Percentiles rank a stretch among this genome's conserved stretches.
These are phyloP conservation scores for Rhinoraja longicauda DNA, from an alignment of 2,797 vertebrate genomes.

Conservation along the genomic window DNA sequence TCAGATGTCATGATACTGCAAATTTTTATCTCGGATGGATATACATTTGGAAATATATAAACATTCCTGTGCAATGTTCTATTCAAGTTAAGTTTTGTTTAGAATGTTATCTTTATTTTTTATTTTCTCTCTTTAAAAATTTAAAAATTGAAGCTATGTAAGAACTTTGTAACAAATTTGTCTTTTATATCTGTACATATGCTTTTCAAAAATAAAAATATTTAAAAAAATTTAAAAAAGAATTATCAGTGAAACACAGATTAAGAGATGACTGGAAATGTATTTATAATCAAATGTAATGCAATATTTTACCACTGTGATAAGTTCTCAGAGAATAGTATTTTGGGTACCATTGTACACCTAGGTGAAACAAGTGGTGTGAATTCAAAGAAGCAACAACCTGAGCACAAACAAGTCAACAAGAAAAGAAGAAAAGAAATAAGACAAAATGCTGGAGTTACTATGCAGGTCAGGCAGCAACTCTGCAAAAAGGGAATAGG, in stretches of 20 bases:
- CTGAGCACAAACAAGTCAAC: neutral
- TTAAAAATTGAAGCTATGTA: too few species aligned
- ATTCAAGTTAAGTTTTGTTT: neutral
- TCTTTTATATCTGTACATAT: too few species aligned
- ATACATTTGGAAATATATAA: neutral
- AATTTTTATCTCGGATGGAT: neutral
- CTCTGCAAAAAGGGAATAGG: too few species aligned
- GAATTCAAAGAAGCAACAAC: neutral
- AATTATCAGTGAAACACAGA: neutral
- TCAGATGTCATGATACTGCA: neutral
- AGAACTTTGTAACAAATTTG: too few species aligned
- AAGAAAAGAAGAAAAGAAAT: neutral
- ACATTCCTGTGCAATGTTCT: neutral
- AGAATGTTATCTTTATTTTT: too few species aligned
- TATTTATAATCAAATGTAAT: neutral
- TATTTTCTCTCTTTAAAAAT: too few species aligned
- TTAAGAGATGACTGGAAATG: neutral
- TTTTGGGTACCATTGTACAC: neutral
- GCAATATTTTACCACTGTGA: neutral
- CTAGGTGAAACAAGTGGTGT: neutral
- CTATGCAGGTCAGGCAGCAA: too few species aligned
- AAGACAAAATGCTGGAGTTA: too few species aligned
- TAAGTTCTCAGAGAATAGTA: neutral
- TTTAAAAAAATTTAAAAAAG: too few species aligned
- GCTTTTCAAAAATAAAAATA: too few species aligned